Conservation (phyloP, 2,797 vertebrate genomes). For the Coccyzus lansbergi region DNA sequence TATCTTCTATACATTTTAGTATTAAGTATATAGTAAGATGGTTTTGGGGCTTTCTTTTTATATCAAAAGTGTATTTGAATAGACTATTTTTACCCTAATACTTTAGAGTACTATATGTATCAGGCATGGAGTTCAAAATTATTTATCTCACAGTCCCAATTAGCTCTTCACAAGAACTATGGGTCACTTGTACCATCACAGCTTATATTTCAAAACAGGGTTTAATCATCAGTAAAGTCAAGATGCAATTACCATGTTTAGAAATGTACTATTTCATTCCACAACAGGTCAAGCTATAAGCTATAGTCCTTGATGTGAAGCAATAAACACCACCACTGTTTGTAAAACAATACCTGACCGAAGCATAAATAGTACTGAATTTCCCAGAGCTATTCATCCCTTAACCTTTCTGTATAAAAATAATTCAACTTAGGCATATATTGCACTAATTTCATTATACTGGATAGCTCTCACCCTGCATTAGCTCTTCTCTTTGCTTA, state of each 20-base stretch:
- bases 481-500: conserved; percentile 42
- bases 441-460: conserved; percentile 63
- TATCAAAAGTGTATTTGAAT: conserved; percentile 62
- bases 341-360: conserved; percentile 44
- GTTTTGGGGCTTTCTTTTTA: background rate
- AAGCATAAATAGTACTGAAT: conserved; percentile 50
- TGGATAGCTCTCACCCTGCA: conserved; percentile 31
- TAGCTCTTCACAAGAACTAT: conserved; percentile 44
- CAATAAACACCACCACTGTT: background rate
- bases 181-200: conserved; percentile 48
- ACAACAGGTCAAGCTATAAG: background rate
- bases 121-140: conserved; percentile 42
- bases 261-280: conserved; percentile 5
- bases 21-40: conserved; percentile 54
- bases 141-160: background rate
- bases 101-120: conserved; percentile 44
- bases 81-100: conserved; percentile 50
- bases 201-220: conserved; percentile 38
- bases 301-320: conserved; percentile 23
- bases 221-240: conserved; percentile 32
- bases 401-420: conserved; percentile 64
- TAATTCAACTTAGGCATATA: conserved; percentile 62
- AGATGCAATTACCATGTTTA: conserved; percentile 38
- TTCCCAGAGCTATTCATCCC: conserved; percentile 54
- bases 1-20: conserved; percentile 33